Base-by-base conservation (phyloP, 2,797 vertebrate species). In the Rhinogobio ventralis region DNA sequence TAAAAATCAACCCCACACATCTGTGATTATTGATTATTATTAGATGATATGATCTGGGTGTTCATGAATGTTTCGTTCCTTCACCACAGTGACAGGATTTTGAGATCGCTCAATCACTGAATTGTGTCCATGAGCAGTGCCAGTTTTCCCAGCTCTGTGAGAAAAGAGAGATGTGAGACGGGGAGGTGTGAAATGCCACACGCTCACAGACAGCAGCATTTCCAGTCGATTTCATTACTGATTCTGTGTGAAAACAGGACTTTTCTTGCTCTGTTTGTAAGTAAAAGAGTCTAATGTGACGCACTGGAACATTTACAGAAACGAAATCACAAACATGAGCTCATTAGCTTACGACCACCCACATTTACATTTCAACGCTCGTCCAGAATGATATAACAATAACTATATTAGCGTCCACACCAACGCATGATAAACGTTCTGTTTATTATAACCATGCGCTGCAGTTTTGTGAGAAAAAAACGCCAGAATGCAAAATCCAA, bases 171-270 rank as follows among this genome's bases (percentile, higher is more conserved):
- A 77, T 60, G 53, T 60, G 74, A 39, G 55, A 62, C 75, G 5
- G n/a, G 13, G 78, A 69, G 79, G 49, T 57, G 79, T 55, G 79
- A 81, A 81, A 55, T 1, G 5, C 66, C 49, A 80, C 79, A 39
- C 49, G 1, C 66, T 53, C 64, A 53, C 64, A 71, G 49, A 71
- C 23, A 68, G 20, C 74, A 42, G 66, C 15, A 3, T 28, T 45
- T 28, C 13, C 45, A 67, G 77, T 30, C 19, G 33, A 51, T 66
- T n/a, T 66, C 42, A 33, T 79, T 33, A 33, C 3, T 14, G 28
- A 36, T 79, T 53, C 66, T 55, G 14, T 14, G 7, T 42, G 23
- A 57, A 55, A 81, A 69, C 30, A 39, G 46, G 28, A 55, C 13
- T 36, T 51, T 57, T 36, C 20, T 39, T 19, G 46, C 6, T 66